phyloP scores from a whole-genome alignment of 2,888 invertebrate species.

The Cremastinae sp. region DNA sequence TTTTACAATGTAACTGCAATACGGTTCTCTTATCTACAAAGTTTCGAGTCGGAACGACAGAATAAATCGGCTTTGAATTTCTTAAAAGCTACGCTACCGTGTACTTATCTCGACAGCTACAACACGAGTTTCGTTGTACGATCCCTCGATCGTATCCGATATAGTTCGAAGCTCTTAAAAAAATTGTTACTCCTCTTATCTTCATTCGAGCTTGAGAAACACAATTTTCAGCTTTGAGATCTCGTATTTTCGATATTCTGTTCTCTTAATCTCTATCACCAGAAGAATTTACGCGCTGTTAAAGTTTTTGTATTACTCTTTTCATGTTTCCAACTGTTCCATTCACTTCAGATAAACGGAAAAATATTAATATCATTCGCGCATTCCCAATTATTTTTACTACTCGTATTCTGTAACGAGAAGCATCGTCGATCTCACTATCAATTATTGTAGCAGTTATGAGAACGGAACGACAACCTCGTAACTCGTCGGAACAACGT shows the following conservation, averaged over 20 bases:
- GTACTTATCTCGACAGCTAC: slow-evolving; percentile 49
- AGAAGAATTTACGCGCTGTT: no score
- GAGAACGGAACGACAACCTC: no score
- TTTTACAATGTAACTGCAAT: slow-evolving; percentile 1
- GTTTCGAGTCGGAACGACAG: slow-evolving; percentile 37
- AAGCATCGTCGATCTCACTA: not conserved
- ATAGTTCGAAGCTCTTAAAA: slow-evolving; percentile 60
- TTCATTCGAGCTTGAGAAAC: not conserved
- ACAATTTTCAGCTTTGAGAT: no score
- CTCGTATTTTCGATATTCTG: no score
- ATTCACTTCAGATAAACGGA: not conserved
- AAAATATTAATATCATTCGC: not conserved
- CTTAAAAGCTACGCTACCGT: slow-evolving; percentile 36
- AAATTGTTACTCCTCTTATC: slow-evolving; percentile 58
- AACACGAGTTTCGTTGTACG: slow-evolving; percentile 5
- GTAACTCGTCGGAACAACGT: not conserved
- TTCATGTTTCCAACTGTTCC: no score
- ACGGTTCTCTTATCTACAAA: slow-evolving; percentile 29
- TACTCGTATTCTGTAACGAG: not conserved
- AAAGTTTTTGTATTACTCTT: no score
- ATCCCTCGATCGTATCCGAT: slow-evolving; percentile 46
- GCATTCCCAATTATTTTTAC: slow-evolving; percentile 1
- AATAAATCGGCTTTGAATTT: slow-evolving; percentile 30
- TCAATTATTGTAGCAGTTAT: no score
- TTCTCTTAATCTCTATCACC: no score